Evolutionary conservation across 35 echinoderm and acorn worm genomes (phyloP).

Genomic region (Ophioderma brevispina): DNA sequence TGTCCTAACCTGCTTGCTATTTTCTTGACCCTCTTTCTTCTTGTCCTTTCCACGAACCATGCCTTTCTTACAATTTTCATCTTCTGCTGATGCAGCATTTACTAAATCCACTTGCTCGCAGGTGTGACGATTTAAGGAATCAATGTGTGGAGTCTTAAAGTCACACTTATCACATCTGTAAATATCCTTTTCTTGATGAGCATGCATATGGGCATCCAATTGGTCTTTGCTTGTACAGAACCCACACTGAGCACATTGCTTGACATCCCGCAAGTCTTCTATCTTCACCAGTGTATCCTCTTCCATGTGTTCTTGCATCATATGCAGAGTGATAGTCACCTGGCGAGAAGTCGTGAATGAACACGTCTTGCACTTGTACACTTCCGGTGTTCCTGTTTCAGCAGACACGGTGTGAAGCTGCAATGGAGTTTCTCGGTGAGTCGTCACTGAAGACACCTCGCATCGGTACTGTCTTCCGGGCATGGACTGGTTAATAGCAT

Average conservation of each 20-base stretch:
- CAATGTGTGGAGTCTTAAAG: conserved; percentile 24
- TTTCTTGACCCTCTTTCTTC: too few relatives aligned
- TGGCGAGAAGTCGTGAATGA: background rate
- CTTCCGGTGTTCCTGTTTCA: background rate
- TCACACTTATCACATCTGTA: conserved; percentile 43
- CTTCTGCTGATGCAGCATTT: too few relatives aligned
- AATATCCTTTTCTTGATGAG: conserved; percentile 52
- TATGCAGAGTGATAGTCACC: background rate
- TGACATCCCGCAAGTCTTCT: background rate
- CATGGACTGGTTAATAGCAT: background rate
- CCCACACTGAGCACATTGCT: conserved; percentile 78
- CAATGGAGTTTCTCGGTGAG: background rate
- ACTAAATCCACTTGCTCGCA: background rate
- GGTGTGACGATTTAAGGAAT: conserved; percentile 18
- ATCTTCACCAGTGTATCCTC: background rate
- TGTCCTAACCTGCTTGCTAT: too few relatives aligned
- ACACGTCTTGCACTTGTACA: background rate
- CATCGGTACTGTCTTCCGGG: background rate
- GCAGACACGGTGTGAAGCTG: background rate
- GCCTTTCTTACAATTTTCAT: too few relatives aligned
- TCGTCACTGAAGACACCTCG: background rate
- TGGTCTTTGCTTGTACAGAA: conserved; percentile 62
- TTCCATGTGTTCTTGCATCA: background rate
- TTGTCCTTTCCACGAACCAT: too few relatives aligned
- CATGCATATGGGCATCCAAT: conserved; percentile 53